phyloP scores from a whole-genome alignment of 2,797 vertebrate genomes.

The Microctenopoma lineatum region DNA sequence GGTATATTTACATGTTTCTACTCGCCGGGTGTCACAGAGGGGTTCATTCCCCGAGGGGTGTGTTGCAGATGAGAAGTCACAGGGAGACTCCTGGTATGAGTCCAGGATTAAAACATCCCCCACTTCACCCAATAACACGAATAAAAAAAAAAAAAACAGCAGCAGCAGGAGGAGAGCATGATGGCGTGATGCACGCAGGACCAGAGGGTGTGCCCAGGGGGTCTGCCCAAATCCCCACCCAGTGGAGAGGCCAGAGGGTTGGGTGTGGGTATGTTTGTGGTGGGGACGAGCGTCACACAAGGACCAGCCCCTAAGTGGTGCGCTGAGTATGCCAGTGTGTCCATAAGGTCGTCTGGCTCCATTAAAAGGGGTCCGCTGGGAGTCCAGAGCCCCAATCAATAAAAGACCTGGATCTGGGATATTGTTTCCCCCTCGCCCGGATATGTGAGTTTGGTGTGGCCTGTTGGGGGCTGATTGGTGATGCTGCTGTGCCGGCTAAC shows the following conservation, averaged over 20 bases:
- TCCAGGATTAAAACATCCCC: conserved; percentile 60
- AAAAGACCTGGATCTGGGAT: conserved; percentile 76
- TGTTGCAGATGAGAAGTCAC: conserved; percentile 56
- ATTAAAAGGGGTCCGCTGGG: conserved; percentile 77
- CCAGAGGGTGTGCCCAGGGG: conserved; percentile 45
- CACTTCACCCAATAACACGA: conserved; percentile 35
- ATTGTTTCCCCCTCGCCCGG: conserved; percentile 63
- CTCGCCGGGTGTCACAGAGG: conserved; percentile 63
- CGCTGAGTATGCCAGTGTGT: conserved; percentile 50
- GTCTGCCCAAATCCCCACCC: conserved; percentile 46
- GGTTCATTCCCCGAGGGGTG: conserved; percentile 49
- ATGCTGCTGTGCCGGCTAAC: conserved; percentile 38
- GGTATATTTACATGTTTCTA: conserved; percentile 68
- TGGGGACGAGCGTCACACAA: conserved; percentile 38
- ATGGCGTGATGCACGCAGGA: conserved; percentile 54
- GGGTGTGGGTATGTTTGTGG: conserved; percentile 22
- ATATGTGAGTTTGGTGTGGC: conserved; percentile 45
- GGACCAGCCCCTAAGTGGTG: conserved; percentile 51
- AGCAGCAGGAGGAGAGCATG: conserved; percentile 40
- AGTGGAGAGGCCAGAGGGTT: conserved; percentile 27
- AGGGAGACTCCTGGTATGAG: conserved; percentile 59
- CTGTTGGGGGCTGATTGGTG: conserved; percentile 44
- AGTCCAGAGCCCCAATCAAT: conserved; percentile 78
- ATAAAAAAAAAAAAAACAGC: conserved; percentile 9
- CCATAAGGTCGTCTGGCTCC: conserved; percentile 78